Evolutionary conservation across 2,113 vertebrate species (phyloP), one percentile per base, ranked within the genome.

Genomic region (Thalassarche chlororhynchos): DNA sequence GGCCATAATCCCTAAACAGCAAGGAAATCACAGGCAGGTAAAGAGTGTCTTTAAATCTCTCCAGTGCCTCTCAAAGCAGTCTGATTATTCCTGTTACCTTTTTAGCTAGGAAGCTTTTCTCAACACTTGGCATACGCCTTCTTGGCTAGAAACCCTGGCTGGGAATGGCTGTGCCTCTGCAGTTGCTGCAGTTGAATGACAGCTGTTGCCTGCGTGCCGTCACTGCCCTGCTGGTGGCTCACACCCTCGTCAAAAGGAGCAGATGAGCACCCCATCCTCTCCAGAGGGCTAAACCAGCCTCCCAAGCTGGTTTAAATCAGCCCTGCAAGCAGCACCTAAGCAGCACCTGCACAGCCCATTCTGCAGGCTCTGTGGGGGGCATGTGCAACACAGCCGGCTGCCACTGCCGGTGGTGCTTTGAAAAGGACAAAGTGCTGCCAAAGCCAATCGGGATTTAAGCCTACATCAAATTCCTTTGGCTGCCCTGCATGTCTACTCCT

Each of bases 191-290:
- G 65, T 9, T 74, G 16, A 47, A 47, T 17, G 21, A 4, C 9
- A 36, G 13, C 13, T 36, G 17, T 68, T 42, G 17, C 12, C 17
- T n/a, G 17, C 10, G 28, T 23, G 29, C 31, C 68, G 34, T 60
- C 34, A 26, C 46, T 11, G 34, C 34, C 15, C 2, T n/a, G 38
- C 34, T 32, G 16, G 40, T 36, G 40, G 47, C 31, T 80, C 14
- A 47, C 12, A 55, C 12, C n/a, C 18, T 61, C 2, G 1, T 74
- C 0, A 0, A 32, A n/a, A 54, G 5, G 7, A 62, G 26, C 40
- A 57, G 40, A 21, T 3, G 8, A 65, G 44, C 44, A 28, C 7
- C 34, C 25, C 20, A 12, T 13, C 34, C 19, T 47, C 60, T 40
- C 44, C 0, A 2, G 28, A 40, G 44, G 7, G 19, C 28, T 75